phyloP scores from a whole-genome alignment of 2,888 invertebrate genomes.

The Diadromus collaris region DNA sequence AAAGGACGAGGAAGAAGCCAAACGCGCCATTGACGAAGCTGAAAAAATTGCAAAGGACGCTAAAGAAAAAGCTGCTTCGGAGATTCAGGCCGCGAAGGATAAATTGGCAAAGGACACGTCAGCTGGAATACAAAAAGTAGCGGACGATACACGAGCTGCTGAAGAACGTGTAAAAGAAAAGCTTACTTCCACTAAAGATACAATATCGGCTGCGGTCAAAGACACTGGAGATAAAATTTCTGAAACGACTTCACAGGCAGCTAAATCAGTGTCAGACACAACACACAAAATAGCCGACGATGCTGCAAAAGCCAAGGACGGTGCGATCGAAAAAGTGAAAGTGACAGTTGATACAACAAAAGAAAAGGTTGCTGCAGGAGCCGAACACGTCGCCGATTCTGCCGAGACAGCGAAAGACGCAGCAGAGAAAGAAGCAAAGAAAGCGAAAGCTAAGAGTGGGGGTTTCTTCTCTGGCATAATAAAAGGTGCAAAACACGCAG shows the following conservation, averaged over 20 bases:
- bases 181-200: constrained; percentile 32
- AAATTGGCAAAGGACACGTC: constrained; percentile 50
- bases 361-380: constrained; percentile 57
- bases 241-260: constrained; percentile 36
- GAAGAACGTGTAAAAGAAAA: constrained; percentile 46
- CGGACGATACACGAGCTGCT: constrained; percentile 35
- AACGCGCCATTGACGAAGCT: constrained; percentile 37
- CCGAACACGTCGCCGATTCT: constrained; percentile 58
- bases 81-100: constrained; percentile 57
- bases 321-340: constrained; percentile 51
- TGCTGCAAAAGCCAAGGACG: constrained; percentile 49
- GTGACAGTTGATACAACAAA: constrained; percentile 47
- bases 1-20: constrained; percentile 58
- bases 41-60: constrained; percentile 55
- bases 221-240: constrained; percentile 40
- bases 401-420: constrained; percentile 59
- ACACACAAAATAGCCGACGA: constrained; percentile 50
- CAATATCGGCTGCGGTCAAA: constrained; percentile 36
- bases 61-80: constrained; percentile 70
- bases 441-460: constrained; percentile 59
- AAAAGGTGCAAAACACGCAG: constrained; percentile 64
- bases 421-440: constrained; percentile 56
- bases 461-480: constrained; percentile 66
- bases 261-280: constrained; percentile 39
- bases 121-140: constrained; percentile 23